Percentiles rank a stretch among this genome's conserved stretches.
Evolutionary conservation across 2,113 vertebrate species (phyloP).

Genomic region (Microcebus ravelobensis): DNA sequence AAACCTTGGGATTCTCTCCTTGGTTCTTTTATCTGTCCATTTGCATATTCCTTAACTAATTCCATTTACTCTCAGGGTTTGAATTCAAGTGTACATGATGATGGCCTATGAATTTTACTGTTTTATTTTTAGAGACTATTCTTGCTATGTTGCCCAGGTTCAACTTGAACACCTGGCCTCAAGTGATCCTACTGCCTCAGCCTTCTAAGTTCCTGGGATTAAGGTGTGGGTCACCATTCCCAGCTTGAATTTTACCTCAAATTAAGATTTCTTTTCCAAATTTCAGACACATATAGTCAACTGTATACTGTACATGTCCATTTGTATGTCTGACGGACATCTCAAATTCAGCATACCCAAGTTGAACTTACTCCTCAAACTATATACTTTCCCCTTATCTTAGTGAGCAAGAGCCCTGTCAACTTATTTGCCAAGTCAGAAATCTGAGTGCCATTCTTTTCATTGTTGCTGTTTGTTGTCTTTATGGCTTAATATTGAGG

Average conservation of each 20-base stretch:
- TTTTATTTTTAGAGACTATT: too few species aligned
- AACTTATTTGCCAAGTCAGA: not conserved
- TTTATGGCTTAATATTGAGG: not conserved
- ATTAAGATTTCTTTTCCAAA: not conserved
- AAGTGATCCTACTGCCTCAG: too few species aligned
- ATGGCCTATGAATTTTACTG: not conserved
- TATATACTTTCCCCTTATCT: not conserved
- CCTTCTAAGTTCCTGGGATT: too few species aligned
- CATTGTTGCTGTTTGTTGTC: not conserved
- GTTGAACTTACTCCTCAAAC: not conserved
- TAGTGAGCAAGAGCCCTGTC: not conserved
- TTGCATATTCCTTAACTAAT: not conserved
- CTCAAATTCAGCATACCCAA: not conserved
- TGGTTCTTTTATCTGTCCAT: not conserved
- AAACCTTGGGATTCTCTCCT: not conserved
- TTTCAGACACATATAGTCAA: not conserved
- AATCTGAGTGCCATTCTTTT: not conserved
- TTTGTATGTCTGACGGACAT: not conserved
- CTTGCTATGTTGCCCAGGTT: too few species aligned
- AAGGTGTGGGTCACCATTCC: too few species aligned
- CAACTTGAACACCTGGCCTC: too few species aligned
- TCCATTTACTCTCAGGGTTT: not conserved
- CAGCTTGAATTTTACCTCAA: not conserved
- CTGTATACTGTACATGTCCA: not conserved
- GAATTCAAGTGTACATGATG: not conserved